Percentiles rank a stretch among this genome's conserved stretches.
These are phyloP conservation scores for Venusia cambrica DNA, from an alignment of 2,888 invertebrate species.

Conservation along the genomic window DNA sequence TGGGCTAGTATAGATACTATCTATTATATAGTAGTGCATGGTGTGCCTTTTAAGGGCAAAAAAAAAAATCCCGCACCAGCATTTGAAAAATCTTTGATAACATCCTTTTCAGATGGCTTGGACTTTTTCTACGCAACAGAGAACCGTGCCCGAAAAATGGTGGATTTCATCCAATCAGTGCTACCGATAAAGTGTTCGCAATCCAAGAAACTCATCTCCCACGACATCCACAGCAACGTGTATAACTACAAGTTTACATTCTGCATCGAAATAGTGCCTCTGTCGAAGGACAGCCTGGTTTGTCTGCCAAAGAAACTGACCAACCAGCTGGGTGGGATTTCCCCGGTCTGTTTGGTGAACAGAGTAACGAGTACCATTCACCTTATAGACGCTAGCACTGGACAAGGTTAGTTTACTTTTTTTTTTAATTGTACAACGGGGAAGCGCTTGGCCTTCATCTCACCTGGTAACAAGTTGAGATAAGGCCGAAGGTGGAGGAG, in stretches of 20 bases:
- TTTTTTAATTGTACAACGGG: too few species aligned
- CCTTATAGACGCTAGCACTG: slow-evolving; percentile 94
- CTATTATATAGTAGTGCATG: too few species aligned
- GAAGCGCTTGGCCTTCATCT: too few species aligned
- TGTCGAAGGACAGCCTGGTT: slow-evolving; percentile 96
- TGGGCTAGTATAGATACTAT: too few species aligned
- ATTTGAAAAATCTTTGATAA: too few species aligned
- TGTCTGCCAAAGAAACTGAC: slow-evolving; percentile 93
- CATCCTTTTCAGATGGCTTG: slow-evolving; percentile 88
- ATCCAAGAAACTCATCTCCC: slow-evolving; percentile 97
- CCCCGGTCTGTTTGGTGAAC: slow-evolving; percentile 92
- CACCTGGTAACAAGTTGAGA: too few species aligned
- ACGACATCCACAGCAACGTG: slow-evolving; percentile 97
- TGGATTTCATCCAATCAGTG: slow-evolving; percentile 94
- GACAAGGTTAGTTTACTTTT: slow-evolving; percentile 89
- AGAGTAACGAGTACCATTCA: slow-evolving; percentile 95
- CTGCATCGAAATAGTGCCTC: slow-evolving; percentile 96
- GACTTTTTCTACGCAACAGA: slow-evolving; percentile 97
- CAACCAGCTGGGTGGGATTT: slow-evolving; percentile 92
- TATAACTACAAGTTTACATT: slow-evolving; percentile 98
- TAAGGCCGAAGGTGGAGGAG: too few species aligned
- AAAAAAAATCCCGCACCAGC: too few species aligned
- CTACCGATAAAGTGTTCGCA: slow-evolving; percentile 93
- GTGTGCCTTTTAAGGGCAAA: too few species aligned
- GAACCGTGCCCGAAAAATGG: slow-evolving; percentile 95